Conservation (phyloP, 2,113 vertebrate genomes). For the Xiphorhynchus elegans region DNA sequence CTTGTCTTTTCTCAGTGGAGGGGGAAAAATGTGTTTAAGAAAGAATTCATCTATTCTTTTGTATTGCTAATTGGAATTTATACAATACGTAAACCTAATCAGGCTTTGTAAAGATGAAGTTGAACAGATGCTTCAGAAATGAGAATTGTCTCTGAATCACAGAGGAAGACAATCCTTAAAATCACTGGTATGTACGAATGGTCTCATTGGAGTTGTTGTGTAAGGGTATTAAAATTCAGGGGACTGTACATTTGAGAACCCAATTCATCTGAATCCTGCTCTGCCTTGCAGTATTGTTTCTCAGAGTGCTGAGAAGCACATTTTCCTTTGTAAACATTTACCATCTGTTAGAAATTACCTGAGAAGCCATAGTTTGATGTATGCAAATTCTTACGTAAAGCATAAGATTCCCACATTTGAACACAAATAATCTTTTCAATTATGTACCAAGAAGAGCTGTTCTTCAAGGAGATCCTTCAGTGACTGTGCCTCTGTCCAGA, state of each 20-base stretch:
- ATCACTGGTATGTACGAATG: background rate
- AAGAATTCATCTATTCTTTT: background rate
- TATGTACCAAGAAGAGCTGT: background rate
- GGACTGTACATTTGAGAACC: background rate
- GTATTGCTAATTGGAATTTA: background rate
- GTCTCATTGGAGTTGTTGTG: background rate
- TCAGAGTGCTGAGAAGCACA: background rate
- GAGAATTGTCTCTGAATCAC: background rate
- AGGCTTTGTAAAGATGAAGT: background rate
- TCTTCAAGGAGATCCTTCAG: background rate
- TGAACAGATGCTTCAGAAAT: conserved; percentile 13
- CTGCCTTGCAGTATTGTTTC: background rate
- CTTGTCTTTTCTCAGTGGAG: background rate
- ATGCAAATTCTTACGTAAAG: background rate
- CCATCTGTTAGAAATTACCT: background rate
- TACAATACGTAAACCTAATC: background rate
- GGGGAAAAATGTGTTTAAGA: background rate
- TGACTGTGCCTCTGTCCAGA: background rate
- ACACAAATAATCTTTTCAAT: background rate
- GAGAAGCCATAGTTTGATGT: background rate
- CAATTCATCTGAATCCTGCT: background rate
- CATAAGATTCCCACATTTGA: background rate
- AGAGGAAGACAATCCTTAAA: background rate
- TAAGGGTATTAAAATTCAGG: background rate
- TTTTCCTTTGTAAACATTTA: background rate